Evolutionary conservation across 1,140 invertebrate genomes (phyloP), one percentile per base, ranked within the genome.

Genomic region (Brachionus rotundiformis): DNA sequence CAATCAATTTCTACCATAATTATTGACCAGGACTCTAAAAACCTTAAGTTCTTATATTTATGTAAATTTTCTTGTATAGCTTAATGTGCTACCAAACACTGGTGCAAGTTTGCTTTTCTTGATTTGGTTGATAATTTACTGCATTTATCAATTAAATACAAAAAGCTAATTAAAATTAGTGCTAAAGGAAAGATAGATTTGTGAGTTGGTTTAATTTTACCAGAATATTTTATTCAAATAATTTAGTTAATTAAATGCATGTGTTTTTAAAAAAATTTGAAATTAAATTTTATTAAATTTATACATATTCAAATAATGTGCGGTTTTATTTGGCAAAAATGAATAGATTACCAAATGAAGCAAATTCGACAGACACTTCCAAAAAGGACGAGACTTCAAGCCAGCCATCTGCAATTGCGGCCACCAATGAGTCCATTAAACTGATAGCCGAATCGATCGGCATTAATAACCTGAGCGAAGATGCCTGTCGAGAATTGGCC

Each of bases 401-500:
- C 36, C 16, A 31, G 3, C n/a, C 11, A 68, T 8, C 27, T 68
- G 4, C 36, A 10, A n/a, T 68, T 6, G 27, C 8, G 8, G 63
- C 63, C 7, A 19, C 16, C 19, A 73, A 73, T 44, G 76, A 79
- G 2, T 79, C 76, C 11, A 79, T 79, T 39, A 79, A 79, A 13
- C 29, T 59, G 25, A 79, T 79, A 6, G 76, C 47, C 23, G 76
- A 79, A 41, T 79, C 76, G 11, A 79, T 79, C 33, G 76, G 76
- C n/a, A 79, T 79, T 1, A 79, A 54, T 13, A 79, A 79, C 47
- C 7, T 79, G 16, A 79, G 44, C 41, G 76, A 79, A 39, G 76
- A 79, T 27, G 76, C 47, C 8, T 79, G 76, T 27, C 11, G 36
- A 79, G 76, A 79, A 63, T 8, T 79, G 6, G 25, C 36, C 8